Percentiles rank a stretch among this genome's conserved stretches.
phyloP scores from a whole-genome alignment of 2,113 vertebrate species.

The Carassius gibelio region DNA sequence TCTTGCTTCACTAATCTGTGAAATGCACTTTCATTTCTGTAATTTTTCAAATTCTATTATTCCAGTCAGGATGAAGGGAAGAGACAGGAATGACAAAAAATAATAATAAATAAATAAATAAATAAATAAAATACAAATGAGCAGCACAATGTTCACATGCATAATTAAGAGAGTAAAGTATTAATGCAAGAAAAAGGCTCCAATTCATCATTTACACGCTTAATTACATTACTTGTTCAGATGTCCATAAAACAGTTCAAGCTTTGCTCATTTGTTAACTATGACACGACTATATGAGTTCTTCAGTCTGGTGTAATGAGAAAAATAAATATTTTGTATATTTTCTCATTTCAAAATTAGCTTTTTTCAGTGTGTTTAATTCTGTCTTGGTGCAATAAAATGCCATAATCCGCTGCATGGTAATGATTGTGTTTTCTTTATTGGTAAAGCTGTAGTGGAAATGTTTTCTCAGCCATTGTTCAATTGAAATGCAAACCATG shows the following conservation, averaged over 20 bases:
- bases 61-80: conserved; percentile 60
- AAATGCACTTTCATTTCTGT: conserved; percentile 79
- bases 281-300: conserved; percentile 58
- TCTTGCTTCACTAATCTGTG: conserved; percentile 79
- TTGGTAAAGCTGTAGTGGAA: conserved; percentile 2
- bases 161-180: conserved; percentile 76
- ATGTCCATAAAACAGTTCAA: conserved; percentile 68
- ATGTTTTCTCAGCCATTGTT: background rate
- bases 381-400: background rate
- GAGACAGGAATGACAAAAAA: conserved; percentile 1
- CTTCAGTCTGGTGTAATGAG: conserved; percentile 54
- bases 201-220: conserved; percentile 76
- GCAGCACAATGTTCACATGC: conserved; percentile 69
- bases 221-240: conserved; percentile 79
- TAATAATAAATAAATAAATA: too few relatives aligned
- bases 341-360: conserved; percentile 8
- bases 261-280: conserved; percentile 62
- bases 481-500: background rate
- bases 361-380: background rate
- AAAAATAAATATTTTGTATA: conserved; percentile 25
- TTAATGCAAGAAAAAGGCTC: conserved; percentile 72
- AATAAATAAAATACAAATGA: background rate
- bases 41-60: conserved; percentile 77
- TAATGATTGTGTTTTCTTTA: background rate
- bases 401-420: background rate